Percentiles rank a stretch among this genome's conserved stretches.
Conservation (phyloP, 2,888 invertebrate species). For the Agonum fuliginosum region DNA sequence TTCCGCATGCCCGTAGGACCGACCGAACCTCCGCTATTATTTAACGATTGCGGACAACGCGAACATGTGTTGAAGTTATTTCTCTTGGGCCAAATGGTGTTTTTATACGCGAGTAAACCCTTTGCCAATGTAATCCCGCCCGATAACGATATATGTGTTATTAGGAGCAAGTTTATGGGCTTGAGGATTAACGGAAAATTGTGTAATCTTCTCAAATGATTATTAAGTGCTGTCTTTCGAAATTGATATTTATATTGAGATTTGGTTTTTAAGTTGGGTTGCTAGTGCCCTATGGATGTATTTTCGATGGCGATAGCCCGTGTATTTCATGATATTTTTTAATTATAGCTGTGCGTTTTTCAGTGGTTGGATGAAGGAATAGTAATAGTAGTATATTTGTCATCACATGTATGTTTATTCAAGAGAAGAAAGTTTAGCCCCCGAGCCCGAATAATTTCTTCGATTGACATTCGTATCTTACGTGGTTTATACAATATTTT, state of each 20-base stretch:
- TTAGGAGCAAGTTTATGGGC: conserved; percentile 26
- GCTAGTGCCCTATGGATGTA: no score
- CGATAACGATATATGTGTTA: conserved; percentile 48
- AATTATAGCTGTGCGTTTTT: no score
- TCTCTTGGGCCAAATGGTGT: conserved; percentile 51
- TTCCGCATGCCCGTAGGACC: conserved; percentile 12
- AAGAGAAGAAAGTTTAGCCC: no score
- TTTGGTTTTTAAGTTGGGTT: no score
- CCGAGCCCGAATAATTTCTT: no score
- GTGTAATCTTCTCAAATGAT: conserved; percentile 41
- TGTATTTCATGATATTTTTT: no score
- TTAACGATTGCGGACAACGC: conserved; percentile 68
- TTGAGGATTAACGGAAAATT: conserved; percentile 32
- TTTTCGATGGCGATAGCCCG: no score
- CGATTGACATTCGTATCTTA: no score
- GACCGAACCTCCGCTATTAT: conserved; percentile 67
- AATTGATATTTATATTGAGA: conserved; percentile 39
- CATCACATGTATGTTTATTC: no score
- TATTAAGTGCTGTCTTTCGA: conserved; percentile 40
- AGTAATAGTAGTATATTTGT: no score
- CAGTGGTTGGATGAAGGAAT: no score
- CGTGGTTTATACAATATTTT: no score
- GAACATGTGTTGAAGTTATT: conserved; percentile 70
- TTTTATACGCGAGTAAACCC: conserved; percentile 54
- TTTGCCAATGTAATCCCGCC: conserved; percentile 34